Evolutionary conservation across 2,888 invertebrate species (phyloP).

Genomic region (Drosophila bunnanda): DNA sequence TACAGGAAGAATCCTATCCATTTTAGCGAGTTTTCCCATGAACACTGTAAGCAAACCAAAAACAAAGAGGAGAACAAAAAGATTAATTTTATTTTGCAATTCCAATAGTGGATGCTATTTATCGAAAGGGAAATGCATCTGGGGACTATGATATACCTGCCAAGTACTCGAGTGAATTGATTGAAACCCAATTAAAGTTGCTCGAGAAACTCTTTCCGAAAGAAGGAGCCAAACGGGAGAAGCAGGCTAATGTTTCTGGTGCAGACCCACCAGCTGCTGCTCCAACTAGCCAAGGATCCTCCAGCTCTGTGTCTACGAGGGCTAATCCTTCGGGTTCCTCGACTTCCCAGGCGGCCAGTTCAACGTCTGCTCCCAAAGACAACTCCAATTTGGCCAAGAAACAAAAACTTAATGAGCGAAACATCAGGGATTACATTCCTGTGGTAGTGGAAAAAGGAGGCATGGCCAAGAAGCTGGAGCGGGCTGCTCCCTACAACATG

Average conservation of each 20-base stretch:
- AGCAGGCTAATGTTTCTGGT: conserved; percentile 5
- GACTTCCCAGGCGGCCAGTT: conserved; percentile 3
- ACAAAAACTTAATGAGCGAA: conserved; percentile 76
- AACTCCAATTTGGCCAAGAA: conserved; percentile 81
- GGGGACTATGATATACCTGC: conserved; percentile 86
- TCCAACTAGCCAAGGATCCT: conserved; percentile 28
- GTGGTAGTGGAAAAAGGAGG: conserved; percentile 87
- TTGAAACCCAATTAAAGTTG: conserved; percentile 88
- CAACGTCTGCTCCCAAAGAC: conserved; percentile 28
- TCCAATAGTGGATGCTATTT: conserved; percentile 88
- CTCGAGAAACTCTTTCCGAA: conserved; percentile 83
- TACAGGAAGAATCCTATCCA: conserved; percentile 94
- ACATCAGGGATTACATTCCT: conserved; percentile 85
- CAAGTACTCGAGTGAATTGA: conserved; percentile 85
- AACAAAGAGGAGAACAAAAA: too few relatives aligned
- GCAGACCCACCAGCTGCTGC: conserved; percentile 4
- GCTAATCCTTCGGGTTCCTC: conserved; percentile 34
- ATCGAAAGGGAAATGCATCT: conserved; percentile 84
- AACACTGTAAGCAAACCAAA: conserved; percentile 87
- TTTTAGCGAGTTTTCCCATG: conserved; percentile 92
- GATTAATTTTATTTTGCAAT: not conserved
- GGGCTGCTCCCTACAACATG: conserved; percentile 89
- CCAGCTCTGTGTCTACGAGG: conserved; percentile 1
- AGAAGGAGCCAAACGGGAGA: conserved; percentile 20
- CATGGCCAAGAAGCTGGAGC: conserved; percentile 88